These are phyloP conservation scores for Triops longicaudatus DNA, from an alignment of 1,140 invertebrate species.

Conservation along the genomic window DNA sequence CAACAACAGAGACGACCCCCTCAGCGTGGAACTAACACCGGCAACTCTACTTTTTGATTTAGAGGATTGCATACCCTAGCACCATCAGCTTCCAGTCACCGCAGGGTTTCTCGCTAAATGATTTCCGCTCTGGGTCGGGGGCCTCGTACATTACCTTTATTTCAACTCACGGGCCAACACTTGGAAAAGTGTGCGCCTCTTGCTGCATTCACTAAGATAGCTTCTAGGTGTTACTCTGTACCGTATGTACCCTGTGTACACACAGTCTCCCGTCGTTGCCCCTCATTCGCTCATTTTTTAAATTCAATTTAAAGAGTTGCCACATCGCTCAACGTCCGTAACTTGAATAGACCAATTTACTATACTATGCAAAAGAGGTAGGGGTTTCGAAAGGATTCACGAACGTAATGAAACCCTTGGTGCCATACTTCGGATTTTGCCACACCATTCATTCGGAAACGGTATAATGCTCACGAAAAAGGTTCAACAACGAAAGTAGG, in stretches of 20 bases:
- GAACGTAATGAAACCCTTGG: too few species aligned
- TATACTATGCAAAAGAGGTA: too few species aligned
- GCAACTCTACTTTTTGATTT: slow-evolving; percentile 15
- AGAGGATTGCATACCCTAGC: slow-evolving; percentile 14
- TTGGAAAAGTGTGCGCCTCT: neutral
- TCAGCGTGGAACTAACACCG: slow-evolving; percentile 14
- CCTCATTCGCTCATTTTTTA: neutral
- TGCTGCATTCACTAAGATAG: neutral
- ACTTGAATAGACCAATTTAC: neutral
- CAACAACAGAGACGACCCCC: slow-evolving; percentile 13
- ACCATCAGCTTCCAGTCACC: slow-evolving; percentile 14
- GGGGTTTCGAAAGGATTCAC: too few species aligned
- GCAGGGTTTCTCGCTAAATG: slow-evolving; percentile 11
- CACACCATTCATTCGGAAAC: too few species aligned
- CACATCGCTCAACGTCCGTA: neutral
- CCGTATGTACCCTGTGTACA: neutral
- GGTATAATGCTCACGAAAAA: too few species aligned
- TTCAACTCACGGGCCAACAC: slow-evolving; percentile 10
- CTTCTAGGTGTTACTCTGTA: neutral
- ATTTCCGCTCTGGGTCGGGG: slow-evolving; percentile 5
- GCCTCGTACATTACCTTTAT: slow-evolving; percentile 15
- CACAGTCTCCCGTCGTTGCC: slow-evolving; percentile 15
- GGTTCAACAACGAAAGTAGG: too few species aligned
- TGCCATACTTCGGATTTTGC: too few species aligned
- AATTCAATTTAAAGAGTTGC: slow-evolving; percentile 10